Evolutionary conservation across 2,113 vertebrate species (phyloP).

Genomic region (Siniperca knerii): DNA sequence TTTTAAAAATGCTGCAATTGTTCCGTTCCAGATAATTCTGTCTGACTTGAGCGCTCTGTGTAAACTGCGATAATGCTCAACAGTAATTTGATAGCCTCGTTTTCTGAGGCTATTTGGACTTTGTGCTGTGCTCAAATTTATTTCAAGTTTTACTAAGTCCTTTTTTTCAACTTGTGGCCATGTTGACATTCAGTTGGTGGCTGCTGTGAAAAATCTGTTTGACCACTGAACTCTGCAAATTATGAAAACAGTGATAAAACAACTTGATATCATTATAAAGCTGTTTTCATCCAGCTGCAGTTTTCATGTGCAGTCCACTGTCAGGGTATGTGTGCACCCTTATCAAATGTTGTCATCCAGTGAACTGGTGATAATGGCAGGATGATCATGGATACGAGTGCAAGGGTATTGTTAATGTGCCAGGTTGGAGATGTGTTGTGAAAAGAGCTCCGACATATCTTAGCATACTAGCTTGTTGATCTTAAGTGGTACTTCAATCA

Average conservation of each 20-base stretch:
- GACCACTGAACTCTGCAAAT: slow-evolving; percentile 33
- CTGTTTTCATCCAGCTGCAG: neutral
- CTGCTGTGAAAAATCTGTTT: neutral
- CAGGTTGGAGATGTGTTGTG: neutral
- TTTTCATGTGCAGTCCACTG: neutral
- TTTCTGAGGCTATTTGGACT: slow-evolving; percentile 42
- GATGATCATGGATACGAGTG: slow-evolving; percentile 19
- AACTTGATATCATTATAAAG: neutral
- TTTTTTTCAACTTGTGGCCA: neutral
- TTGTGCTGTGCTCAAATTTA: slow-evolving; percentile 12
- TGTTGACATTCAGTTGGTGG: slow-evolving; percentile 10
- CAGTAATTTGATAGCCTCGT: slow-evolving; percentile 34
- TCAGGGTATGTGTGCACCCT: slow-evolving; percentile 1
- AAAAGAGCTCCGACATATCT: neutral
- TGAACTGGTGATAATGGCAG: slow-evolving; percentile 12
- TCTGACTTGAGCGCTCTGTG: slow-evolving; percentile 14
- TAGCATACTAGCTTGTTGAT: neutral
- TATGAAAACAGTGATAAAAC: slow-evolving; percentile 26
- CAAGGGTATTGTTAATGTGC: neutral
- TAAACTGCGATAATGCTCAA: slow-evolving; percentile 24
- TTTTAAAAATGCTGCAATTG: slow-evolving; percentile 22
- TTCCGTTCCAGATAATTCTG: slow-evolving; percentile 43
- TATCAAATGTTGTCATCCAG: neutral
- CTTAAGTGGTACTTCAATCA: neutral
- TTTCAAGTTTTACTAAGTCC: slow-evolving; percentile 2